Percentiles rank a stretch among this genome's conserved stretches.
phyloP scores from a whole-genome alignment of 2,888 invertebrate genomes.

The Cotesia congregata region DNA sequence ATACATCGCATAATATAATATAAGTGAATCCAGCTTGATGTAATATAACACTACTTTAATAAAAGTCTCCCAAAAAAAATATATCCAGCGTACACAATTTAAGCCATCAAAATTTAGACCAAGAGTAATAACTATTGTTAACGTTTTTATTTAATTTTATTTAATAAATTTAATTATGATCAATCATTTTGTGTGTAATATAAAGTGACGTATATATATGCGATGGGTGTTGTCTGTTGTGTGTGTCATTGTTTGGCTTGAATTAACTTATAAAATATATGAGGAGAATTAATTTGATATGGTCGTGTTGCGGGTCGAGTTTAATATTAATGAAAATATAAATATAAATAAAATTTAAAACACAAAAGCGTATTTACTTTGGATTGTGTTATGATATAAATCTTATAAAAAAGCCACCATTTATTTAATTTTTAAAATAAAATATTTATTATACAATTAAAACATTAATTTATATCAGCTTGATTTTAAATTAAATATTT shows the following conservation, averaged over 20 bases:
- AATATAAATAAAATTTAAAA: not conserved
- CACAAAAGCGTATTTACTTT: not conserved
- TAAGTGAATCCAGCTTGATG: too few relatives aligned
- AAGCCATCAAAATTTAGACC: not conserved
- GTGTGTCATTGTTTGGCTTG: not conserved
- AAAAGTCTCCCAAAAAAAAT: not conserved
- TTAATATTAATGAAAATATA: too few relatives aligned
- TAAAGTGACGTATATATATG: not conserved
- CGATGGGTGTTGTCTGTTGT: not conserved
- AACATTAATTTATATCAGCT: too few relatives aligned
- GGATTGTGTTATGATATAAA: too few relatives aligned
- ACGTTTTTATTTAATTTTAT: not conserved
- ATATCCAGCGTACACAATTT: not conserved
- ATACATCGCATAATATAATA: too few relatives aligned
- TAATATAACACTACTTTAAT: not conserved
- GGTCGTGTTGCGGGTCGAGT: not conserved
- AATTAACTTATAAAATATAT: not conserved
- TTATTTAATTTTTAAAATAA: too few relatives aligned
- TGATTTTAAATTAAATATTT: too few relatives aligned
- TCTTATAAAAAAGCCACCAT: too few relatives aligned
- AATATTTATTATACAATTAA: too few relatives aligned
- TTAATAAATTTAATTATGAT: not conserved
- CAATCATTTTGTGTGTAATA: not conserved
- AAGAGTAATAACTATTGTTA: too few relatives aligned
- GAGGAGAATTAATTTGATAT: not conserved